phyloP scores from a whole-genome alignment of 2,113 vertebrate genomes.

The Opisthocomus hoazin region DNA sequence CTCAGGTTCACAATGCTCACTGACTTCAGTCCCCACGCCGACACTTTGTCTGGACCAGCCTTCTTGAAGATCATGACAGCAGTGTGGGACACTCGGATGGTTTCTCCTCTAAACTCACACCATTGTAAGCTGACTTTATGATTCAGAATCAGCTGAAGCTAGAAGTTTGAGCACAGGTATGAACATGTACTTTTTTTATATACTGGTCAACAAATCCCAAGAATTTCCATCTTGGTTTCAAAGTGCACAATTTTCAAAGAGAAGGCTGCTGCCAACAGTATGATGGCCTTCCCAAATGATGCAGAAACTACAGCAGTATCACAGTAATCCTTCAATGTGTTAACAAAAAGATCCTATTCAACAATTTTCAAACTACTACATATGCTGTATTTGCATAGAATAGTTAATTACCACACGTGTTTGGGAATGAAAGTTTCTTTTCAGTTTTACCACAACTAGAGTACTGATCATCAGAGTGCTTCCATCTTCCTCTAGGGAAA shows the following conservation, averaged over 20 bases:
- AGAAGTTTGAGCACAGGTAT: neutral
- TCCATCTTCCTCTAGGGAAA: neutral
- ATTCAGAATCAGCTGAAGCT: neutral
- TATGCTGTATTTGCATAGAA: neutral
- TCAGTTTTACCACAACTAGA: neutral
- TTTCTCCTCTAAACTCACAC: neutral
- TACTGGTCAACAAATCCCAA: neutral
- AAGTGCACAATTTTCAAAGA: neutral
- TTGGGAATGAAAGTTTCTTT: neutral
- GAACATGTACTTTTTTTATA: neutral
- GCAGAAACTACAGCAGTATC: neutral
- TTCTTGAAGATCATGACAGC: neutral
- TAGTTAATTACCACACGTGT: neutral
- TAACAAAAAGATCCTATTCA: neutral
- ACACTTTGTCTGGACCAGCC: neutral
- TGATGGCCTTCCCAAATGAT: neutral
- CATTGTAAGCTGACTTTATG: neutral
- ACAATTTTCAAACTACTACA: neutral
- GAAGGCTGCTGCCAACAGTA: neutral
- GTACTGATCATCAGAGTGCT: neutral
- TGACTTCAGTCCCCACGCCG: neutral
- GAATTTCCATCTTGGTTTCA: neutral
- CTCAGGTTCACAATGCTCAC: neutral
- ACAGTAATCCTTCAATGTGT: neutral
- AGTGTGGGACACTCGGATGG: fast-evolving